Percentiles rank a stretch among this genome's conserved stretches.
Evolutionary conservation across 2,888 invertebrate genomes (phyloP).

Genomic region (Machimus rusticus): DNA sequence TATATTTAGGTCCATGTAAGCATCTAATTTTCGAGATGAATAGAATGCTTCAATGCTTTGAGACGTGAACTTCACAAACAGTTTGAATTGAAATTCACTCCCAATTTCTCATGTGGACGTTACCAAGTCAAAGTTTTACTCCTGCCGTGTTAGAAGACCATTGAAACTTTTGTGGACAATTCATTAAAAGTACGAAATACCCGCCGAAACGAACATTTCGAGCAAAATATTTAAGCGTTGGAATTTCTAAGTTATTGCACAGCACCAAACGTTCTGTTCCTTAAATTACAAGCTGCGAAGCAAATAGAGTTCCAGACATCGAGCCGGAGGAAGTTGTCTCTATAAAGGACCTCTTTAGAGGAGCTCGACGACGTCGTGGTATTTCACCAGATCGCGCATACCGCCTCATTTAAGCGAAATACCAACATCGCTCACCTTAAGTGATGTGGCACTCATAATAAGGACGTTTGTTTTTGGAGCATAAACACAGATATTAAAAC

Average conservation of each 20-base stretch:
- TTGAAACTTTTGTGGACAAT: background rate
- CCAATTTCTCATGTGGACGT: background rate
- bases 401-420: background rate
- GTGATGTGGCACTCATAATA: slow-evolving; percentile 13
- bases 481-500: slow-evolving; percentile 27
- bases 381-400: background rate
- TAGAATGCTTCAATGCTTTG: background rate
- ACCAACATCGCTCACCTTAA: slow-evolving; percentile 25
- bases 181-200: background rate
- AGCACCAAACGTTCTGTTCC: background rate
- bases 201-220: background rate
- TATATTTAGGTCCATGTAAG: background rate
- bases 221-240: background rate
- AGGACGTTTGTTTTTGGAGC: slow-evolving; percentile 13
- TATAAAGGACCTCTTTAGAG: background rate
- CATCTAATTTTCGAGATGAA: background rate
- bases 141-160: background rate
- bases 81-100: background rate
- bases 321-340: background rate
- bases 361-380: background rate
- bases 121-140: background rate
- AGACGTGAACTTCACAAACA: background rate
- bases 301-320: background rate
- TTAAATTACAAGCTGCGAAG: background rate
- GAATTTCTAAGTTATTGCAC: background rate